These are phyloP conservation scores for Dromococcyx pavoninus DNA, from an alignment of 2,797 vertebrate genomes.

Conservation along the genomic window DNA sequence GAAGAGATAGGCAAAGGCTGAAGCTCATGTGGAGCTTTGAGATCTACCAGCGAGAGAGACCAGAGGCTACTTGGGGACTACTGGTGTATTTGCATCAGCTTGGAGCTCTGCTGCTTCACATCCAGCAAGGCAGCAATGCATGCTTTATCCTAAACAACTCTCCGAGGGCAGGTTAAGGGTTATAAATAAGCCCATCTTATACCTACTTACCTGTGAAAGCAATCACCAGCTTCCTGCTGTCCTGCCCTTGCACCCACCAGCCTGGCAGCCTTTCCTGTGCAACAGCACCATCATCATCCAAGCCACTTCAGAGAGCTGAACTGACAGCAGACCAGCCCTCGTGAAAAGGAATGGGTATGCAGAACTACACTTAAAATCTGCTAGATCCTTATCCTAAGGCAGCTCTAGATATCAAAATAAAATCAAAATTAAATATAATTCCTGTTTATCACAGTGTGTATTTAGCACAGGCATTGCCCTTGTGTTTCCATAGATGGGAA, in stretches of 20 bases:
- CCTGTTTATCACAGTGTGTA: not conserved
- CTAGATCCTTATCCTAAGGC: not conserved
- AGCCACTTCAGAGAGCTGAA: not conserved
- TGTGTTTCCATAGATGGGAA: not conserved
- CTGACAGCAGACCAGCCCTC: not conserved
- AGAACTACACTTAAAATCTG: conserved; percentile 1
- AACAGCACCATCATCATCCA: not conserved
- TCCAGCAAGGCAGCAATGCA: not conserved
- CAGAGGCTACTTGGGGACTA: not conserved
- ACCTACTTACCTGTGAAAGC: not conserved
- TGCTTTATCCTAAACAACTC: not conserved
- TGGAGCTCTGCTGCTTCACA: not conserved
- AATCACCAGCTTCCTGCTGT: not conserved
- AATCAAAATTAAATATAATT: conserved; percentile 13
- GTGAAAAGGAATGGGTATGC: not conserved
- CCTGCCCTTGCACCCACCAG: not conserved
- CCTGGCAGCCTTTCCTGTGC: not conserved
- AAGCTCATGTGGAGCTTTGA: not conserved
- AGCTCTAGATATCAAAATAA: conserved; percentile 18
- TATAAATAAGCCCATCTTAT: not conserved
- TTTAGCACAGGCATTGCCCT: not conserved
- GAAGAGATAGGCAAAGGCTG: not conserved
- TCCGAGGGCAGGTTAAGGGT: not conserved
- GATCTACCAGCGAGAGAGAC: not conserved
- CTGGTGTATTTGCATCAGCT: not conserved